Evolutionary conservation across 2,888 invertebrate species (phyloP).

Genomic region (Micropterix aruncella): DNA sequence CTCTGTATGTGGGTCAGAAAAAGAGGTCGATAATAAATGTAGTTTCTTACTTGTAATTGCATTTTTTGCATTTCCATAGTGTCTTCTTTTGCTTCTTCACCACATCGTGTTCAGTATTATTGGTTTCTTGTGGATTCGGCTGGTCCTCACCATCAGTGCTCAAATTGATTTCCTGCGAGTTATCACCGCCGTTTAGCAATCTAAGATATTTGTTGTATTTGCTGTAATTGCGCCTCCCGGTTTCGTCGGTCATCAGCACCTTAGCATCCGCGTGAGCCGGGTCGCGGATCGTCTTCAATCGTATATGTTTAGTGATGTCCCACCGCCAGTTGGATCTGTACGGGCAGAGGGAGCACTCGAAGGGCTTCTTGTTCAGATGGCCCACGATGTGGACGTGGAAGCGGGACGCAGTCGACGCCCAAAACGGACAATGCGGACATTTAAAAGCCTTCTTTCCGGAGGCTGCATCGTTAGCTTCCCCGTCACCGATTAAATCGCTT

Average conservation of each 20-base stretch:
- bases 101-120: constrained; percentile 8
- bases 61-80: constrained; percentile 82
- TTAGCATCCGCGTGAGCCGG: constrained; percentile 67
- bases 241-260: constrained; percentile 84
- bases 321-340: constrained; percentile 94
- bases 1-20: no score
- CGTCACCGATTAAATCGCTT: constrained; percentile 38
- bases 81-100: constrained; percentile 50
- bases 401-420: constrained; percentile 84
- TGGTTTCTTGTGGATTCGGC: background rate
- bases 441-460: constrained; percentile 77
- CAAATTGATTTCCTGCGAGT: background rate
- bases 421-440: constrained; percentile 85
- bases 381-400: constrained; percentile 92
- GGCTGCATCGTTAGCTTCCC: constrained; percentile 45
- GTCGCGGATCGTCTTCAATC: constrained; percentile 75
- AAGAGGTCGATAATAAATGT: no score
- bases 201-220: constrained; percentile 79
- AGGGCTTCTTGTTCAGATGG: constrained; percentile 85
- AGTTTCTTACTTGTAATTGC: constrained; percentile 78
- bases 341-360: constrained; percentile 87
- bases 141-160: background rate
- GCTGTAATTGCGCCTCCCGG: constrained; percentile 79
- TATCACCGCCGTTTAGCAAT: background rate
- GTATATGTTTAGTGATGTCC: constrained; percentile 94